These are phyloP conservation scores for Myrmecophaga tridactyla DNA, from an alignment of 2,113 vertebrate genomes.

Conservation along the genomic window DNA sequence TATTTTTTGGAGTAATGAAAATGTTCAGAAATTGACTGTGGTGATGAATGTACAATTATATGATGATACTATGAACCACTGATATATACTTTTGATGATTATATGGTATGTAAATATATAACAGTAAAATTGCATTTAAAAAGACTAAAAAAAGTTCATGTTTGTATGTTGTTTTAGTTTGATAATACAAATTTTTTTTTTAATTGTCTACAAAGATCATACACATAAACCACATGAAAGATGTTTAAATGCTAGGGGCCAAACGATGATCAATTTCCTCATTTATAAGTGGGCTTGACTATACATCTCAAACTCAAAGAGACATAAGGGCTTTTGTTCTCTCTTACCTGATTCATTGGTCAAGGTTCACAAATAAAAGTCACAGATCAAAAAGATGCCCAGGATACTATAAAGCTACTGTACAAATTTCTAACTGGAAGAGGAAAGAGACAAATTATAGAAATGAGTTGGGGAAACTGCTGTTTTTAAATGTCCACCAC, in stretches of 20 bases:
- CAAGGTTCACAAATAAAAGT: not conserved
- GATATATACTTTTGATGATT: too few species aligned
- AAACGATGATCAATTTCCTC: not conserved
- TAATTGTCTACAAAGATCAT: not conserved
- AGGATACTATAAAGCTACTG: not conserved
- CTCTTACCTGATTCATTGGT: not conserved
- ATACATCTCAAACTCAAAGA: not conserved
- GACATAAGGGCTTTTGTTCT: not conserved
- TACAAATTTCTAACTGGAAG: constrained; percentile 21
- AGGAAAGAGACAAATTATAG: not conserved
- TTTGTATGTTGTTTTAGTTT: too few species aligned
- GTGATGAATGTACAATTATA: too few species aligned
- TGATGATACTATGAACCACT: too few species aligned
- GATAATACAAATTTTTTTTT: too few species aligned
- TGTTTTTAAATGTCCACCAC: not conserved
- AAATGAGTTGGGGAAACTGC: not conserved
- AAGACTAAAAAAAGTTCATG: too few species aligned
- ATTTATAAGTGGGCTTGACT: not conserved
- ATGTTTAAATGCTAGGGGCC: not conserved
- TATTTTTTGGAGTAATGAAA: too few species aligned
- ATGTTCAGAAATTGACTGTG: too few species aligned
- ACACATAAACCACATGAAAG: not conserved
- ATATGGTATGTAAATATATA: too few species aligned
- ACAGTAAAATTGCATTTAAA: too few species aligned
- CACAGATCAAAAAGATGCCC: not conserved